Evolutionary conservation across 1,140 invertebrate species (phyloP).

Genomic region (Drosophila lini): DNA sequence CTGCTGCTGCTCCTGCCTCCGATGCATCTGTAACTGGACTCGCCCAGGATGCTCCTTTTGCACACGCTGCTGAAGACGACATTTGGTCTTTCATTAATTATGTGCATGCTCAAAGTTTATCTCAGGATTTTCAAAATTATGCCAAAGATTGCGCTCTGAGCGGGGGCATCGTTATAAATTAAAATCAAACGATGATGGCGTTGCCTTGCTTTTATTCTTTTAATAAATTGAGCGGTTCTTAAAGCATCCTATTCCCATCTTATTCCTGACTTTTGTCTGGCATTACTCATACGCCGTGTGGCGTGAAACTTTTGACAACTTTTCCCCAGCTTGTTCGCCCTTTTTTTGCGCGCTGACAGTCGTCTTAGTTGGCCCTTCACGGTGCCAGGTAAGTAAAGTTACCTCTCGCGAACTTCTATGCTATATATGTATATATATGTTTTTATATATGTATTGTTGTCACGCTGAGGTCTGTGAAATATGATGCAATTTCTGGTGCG

Average conservation of each 20-base stretch:
- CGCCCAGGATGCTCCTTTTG: constrained; percentile 67
- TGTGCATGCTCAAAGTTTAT: constrained; percentile 82
- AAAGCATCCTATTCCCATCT: constrained; percentile 17
- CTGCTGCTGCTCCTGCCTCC: neutral
- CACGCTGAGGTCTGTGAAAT: constrained; percentile 68
- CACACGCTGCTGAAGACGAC: constrained; percentile 81
- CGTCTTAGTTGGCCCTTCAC: constrained; percentile 44
- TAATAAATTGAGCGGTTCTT: constrained; percentile 65
- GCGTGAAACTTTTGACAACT: constrained; percentile 57
- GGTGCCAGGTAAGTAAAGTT: constrained; percentile 42
- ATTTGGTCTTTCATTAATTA: constrained; percentile 82
- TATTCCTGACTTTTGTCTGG: constrained; percentile 27
- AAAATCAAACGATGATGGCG: constrained; percentile 58
- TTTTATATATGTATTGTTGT: constrained; percentile 60
- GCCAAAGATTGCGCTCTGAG: constrained; percentile 72
- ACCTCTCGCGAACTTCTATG: constrained; percentile 33
- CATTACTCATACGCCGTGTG: constrained; percentile 74
- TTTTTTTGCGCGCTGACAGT: constrained; percentile 43
- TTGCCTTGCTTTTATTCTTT: constrained; percentile 11
- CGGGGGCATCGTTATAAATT: constrained; percentile 57
- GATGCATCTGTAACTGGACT: constrained; percentile 35
- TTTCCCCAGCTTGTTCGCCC: constrained; percentile 6
- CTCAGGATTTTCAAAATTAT: constrained; percentile 77
- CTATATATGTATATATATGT: constrained; percentile 4
- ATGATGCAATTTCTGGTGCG: constrained; percentile 80